These are phyloP conservation scores for Athalia rosae DNA, from an alignment of 2,888 invertebrate genomes.

Conservation along the genomic window DNA sequence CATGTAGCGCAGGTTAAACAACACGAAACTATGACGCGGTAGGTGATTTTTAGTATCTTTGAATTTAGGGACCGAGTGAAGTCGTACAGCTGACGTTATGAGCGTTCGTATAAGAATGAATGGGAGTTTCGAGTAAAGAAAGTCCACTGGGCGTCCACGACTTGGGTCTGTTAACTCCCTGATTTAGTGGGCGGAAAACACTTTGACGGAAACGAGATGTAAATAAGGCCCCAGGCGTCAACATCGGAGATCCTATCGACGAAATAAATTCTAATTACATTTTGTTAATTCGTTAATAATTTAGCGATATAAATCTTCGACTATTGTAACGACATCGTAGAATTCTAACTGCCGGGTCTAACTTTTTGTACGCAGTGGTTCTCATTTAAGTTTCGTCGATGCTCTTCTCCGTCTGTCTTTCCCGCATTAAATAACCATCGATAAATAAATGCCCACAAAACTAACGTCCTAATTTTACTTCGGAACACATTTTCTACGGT, in stretches of 20 bases:
- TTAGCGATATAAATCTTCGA: slow-evolving; percentile 54
- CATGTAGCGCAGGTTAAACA: no score
- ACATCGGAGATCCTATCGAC: slow-evolving; percentile 46
- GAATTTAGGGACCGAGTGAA: slow-evolving; percentile 27
- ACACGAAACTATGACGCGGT: neutral
- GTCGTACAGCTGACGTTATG: slow-evolving; percentile 18
- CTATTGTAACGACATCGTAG: slow-evolving; percentile 55
- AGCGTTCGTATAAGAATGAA: slow-evolving; percentile 28
- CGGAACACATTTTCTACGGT: neutral
- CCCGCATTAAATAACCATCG: neutral
- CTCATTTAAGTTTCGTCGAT: neutral
- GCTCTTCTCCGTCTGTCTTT: neutral
- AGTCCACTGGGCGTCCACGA: neutral
- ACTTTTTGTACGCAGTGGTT: slow-evolving; percentile 38
- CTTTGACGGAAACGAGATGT: slow-evolving; percentile 46
- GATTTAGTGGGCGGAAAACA: slow-evolving; percentile 46
- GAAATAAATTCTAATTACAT: slow-evolving; percentile 57
- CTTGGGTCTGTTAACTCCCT: slow-evolving; percentile 43
- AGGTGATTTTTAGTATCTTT: slow-evolving; percentile 25
- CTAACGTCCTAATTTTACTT: no score
- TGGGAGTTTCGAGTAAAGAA: slow-evolving; percentile 33
- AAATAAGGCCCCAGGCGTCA: slow-evolving; percentile 47
- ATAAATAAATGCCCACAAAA: no score
- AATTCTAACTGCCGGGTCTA: slow-evolving; percentile 53
- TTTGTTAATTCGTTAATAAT: slow-evolving; percentile 57